A percentile compares a stretch with the other conserved stretches of the same genome.
Conservation (phyloP, 37 sponge, comb jelly and placozoan species). For the Spongilla lacustris region DNA sequence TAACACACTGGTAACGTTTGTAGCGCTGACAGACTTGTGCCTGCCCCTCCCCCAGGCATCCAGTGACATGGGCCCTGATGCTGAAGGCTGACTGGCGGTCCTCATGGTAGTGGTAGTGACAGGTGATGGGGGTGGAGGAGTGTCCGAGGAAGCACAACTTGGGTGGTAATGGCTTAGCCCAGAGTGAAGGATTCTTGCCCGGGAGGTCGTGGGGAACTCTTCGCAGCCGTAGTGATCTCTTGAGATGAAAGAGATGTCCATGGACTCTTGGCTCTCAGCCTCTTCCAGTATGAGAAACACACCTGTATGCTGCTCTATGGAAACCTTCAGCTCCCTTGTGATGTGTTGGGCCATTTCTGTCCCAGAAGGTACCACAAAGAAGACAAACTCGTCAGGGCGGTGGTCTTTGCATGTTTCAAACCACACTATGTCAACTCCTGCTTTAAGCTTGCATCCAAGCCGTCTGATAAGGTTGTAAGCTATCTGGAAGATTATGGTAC, state of each 20-base stretch:
- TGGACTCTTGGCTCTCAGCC: slow-evolving; percentile 13
- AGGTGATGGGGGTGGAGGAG: neutral
- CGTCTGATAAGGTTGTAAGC: slow-evolving; percentile 45
- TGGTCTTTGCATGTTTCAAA: slow-evolving; percentile 68
- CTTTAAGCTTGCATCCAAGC: slow-evolving; percentile 26
- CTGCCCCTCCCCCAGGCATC: no score
- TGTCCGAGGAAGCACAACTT: slow-evolving; percentile 9
- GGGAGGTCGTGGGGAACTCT: slow-evolving; percentile 11
- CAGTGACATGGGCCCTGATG: no score
- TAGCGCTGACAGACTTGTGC: no score
- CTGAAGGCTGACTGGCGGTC: no score
- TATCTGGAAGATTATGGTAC: slow-evolving; percentile 37
- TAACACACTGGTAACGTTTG: no score
- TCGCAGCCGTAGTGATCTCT: slow-evolving; percentile 64
- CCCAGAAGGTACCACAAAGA: slow-evolving; percentile 51
- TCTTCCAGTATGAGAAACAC: slow-evolving; percentile 50
- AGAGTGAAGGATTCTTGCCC: slow-evolving; percentile 33
- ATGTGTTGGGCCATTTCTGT: slow-evolving; percentile 26
- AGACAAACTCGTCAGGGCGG: slow-evolving; percentile 32
- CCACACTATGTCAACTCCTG: slow-evolving; percentile 57
- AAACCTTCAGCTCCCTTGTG: slow-evolving; percentile 35
- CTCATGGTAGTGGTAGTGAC: no score
- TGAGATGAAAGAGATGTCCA: slow-evolving; percentile 42
- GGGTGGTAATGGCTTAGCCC: slow-evolving; percentile 3
- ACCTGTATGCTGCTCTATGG: slow-evolving; percentile 32